These are phyloP conservation scores for Brachypodius melanocephalos DNA, from an alignment of 2,113 vertebrate genomes.

Conservation along the genomic window DNA sequence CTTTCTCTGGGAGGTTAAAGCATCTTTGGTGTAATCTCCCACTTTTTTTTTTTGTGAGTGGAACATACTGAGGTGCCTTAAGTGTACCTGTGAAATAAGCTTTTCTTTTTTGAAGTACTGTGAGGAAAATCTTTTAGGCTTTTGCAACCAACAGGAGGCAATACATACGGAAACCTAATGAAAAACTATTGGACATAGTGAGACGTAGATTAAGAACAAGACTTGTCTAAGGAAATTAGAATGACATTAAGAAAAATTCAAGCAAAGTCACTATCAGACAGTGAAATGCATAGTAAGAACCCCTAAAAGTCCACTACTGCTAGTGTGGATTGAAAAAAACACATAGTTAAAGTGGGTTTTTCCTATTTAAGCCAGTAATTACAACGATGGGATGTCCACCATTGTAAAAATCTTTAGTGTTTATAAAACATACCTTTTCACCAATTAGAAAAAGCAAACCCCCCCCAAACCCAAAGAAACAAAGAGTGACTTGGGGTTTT, in stretches of 20 bases:
- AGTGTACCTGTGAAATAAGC: background rate
- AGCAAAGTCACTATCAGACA: background rate
- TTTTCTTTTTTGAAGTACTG: background rate
- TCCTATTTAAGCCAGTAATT: background rate
- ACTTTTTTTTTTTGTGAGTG: background rate
- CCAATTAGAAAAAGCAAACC: background rate
- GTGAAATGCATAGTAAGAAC: background rate
- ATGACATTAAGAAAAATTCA: background rate
- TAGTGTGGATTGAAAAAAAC: background rate
- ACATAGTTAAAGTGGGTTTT: accelerated
- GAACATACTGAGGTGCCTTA: background rate
- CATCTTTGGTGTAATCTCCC: background rate
- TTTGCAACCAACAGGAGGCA: background rate
- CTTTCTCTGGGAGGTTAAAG: background rate
- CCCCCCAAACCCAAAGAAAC: background rate
- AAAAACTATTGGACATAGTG: background rate
- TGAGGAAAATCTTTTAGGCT: background rate
- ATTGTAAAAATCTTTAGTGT: background rate
- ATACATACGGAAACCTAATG: background rate
- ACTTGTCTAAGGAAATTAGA: background rate
- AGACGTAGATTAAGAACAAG: background rate
- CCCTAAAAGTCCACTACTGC: background rate
- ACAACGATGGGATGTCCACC: background rate
- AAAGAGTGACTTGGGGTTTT: background rate
- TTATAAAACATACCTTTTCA: background rate